Evolutionary conservation across 1,140 invertebrate species (phyloP).

Genomic region (Nilaparvata lugens): DNA sequence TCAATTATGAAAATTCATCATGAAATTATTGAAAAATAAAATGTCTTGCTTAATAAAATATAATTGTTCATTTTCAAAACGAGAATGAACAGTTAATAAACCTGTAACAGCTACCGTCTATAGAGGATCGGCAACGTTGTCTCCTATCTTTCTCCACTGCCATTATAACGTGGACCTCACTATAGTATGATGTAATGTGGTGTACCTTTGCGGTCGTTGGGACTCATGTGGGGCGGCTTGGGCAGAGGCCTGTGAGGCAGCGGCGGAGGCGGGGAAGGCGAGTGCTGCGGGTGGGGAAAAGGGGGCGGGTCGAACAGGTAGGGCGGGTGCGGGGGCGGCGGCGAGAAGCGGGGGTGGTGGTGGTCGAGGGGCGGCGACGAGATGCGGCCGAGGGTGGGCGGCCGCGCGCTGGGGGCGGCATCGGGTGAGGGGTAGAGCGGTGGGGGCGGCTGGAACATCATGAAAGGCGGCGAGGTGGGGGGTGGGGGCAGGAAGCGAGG

Average conservation of each 20-base stretch:
- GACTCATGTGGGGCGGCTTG: conserved; percentile 15
- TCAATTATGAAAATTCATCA: too few species aligned
- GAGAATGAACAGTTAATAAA: too few species aligned
- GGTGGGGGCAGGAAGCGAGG: conserved; percentile 22
- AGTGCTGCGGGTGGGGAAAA: conserved; percentile 5
- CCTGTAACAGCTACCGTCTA: too few species aligned
- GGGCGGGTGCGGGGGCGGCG: conserved; percentile 19
- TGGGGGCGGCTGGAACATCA: conserved; percentile 33
- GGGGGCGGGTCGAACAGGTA: conserved; percentile 12
- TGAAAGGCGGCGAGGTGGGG: conserved; percentile 24
- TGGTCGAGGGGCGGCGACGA: conserved; percentile 44
- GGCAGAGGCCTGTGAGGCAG: conserved; percentile 5
- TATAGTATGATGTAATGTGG: too few species aligned
- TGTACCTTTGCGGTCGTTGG: conserved; percentile 18
- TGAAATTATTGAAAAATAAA: too few species aligned
- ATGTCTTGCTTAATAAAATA: too few species aligned
- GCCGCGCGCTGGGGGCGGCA: conserved; percentile 41
- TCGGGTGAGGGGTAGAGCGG: conserved; percentile 37
- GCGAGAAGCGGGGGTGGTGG: conserved; percentile 19
- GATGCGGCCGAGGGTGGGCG: conserved; percentile 50
- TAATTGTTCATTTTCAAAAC: too few species aligned
- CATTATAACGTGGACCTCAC: too few species aligned
- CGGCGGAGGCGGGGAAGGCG: conserved; percentile 18
- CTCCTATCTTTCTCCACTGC: too few species aligned
- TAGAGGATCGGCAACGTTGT: too few species aligned